These are phyloP conservation scores for Barypeithes pellucidus DNA, from an alignment of 2,888 invertebrate species.

Conservation along the genomic window DNA sequence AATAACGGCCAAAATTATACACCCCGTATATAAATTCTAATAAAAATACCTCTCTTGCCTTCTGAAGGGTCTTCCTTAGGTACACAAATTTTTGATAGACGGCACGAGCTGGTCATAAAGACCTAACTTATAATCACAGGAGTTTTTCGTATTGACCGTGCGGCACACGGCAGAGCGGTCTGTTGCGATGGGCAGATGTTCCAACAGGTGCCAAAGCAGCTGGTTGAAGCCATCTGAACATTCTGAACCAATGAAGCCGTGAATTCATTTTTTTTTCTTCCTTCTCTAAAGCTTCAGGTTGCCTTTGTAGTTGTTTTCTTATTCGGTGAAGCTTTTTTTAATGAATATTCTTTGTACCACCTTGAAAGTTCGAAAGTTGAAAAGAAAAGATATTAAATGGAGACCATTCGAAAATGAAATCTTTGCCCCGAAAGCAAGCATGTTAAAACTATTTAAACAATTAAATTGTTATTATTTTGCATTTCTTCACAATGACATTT, in stretches of 20 bases:
- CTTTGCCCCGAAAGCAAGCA: too few relatives aligned
- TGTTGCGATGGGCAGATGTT: conserved; percentile 38
- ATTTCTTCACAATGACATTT: too few relatives aligned
- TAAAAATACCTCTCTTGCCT: too few relatives aligned
- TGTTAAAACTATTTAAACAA: too few relatives aligned
- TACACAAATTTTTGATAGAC: conserved; percentile 16
- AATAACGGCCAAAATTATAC: too few relatives aligned
- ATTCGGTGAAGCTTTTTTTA: background rate
- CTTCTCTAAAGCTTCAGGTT: background rate
- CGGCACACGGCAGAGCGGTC: conserved; percentile 28
- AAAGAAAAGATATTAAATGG: too few relatives aligned
- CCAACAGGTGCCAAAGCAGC: conserved; percentile 38
- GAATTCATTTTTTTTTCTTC: conserved; percentile 7
- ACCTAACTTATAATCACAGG: background rate
- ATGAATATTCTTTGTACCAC: background rate
- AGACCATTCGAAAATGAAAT: too few relatives aligned
- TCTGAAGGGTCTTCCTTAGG: background rate
- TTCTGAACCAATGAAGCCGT: conserved; percentile 27
- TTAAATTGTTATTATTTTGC: too few relatives aligned
- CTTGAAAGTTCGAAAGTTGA: too few relatives aligned
- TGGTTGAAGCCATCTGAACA: conserved; percentile 21
- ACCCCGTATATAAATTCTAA: too few relatives aligned
- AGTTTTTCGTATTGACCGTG: conserved; percentile 4
- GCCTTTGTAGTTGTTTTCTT: background rate
- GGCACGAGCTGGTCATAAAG: conserved; percentile 26